A percentile compares a stretch with the other conserved stretches of the same genome.
phyloP scores from a whole-genome alignment of 2,113 vertebrate species.

The Lathamus discolor region DNA sequence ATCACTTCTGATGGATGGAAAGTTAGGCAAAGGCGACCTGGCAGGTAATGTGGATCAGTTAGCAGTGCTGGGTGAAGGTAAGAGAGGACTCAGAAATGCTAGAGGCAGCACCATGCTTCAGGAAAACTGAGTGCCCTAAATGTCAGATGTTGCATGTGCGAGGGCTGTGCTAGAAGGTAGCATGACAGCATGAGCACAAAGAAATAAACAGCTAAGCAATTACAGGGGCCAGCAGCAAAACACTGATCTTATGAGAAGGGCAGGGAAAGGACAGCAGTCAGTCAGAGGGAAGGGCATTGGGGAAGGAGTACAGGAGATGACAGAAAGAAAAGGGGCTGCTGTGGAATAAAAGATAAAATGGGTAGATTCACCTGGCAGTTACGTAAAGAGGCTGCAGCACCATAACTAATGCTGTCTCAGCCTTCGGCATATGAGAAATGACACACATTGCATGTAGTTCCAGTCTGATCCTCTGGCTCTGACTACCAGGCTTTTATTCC shows the following conservation, averaged over 20 bases:
- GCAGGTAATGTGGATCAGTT: background rate
- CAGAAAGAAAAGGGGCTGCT: background rate
- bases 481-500: background rate
- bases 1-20: background rate
- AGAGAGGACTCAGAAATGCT: background rate
- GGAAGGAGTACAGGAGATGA: background rate
- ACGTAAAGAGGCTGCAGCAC: background rate
- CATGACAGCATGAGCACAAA: background rate
- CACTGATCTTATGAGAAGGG: background rate
- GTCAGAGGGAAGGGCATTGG: background rate
- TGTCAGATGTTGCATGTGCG: background rate
- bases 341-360: background rate
- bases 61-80: background rate
- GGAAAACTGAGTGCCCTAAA: background rate
- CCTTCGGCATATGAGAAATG: background rate
- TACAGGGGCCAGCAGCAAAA: background rate
- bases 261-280: background rate
- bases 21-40: background rate
- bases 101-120: background rate
- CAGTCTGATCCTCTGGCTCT: background rate
- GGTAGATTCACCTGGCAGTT: background rate
- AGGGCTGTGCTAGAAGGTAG: background rate
- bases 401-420: background rate
- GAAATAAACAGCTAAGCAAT: background rate
- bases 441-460: background rate